phyloP scores from a whole-genome alignment of 2,888 invertebrate genomes.

The Brachylomia viminalis region DNA sequence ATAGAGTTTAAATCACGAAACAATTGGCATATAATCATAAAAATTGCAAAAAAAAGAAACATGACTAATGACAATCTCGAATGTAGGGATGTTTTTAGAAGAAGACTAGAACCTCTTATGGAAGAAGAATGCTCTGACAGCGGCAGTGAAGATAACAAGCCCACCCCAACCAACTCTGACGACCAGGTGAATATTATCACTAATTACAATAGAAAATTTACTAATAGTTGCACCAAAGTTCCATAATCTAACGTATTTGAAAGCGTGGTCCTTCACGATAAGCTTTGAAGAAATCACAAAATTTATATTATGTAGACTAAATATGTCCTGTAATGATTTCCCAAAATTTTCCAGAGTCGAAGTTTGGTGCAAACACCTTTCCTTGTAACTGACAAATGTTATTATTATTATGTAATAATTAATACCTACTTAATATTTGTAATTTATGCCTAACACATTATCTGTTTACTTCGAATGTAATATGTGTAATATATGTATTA shows the following conservation, averaged over 20 bases:
- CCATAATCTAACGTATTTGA: slow-evolving; percentile 28
- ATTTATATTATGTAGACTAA: not conserved
- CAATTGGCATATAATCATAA: slow-evolving; percentile 1
- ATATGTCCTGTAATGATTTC: slow-evolving; percentile 38
- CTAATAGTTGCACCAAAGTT: slow-evolving; percentile 64
- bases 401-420: slow-evolving; percentile 43
- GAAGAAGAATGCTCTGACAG: slow-evolving; percentile 95
- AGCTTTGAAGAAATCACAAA: slow-evolving; percentile 8
- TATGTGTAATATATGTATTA: slow-evolving; percentile 36
- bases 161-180: slow-evolving; percentile 87
- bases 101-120: slow-evolving; percentile 95
- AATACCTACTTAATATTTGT: slow-evolving; percentile 51
- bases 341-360: slow-evolving; percentile 48
- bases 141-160: slow-evolving; percentile 86
- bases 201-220: slow-evolving; percentile 31
- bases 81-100: slow-evolving; percentile 90
- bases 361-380: slow-evolving; percentile 63
- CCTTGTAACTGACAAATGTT: slow-evolving; percentile 26
- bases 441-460: slow-evolving; percentile 40
- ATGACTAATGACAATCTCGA: slow-evolving; percentile 49
- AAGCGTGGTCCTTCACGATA: slow-evolving; percentile 17
- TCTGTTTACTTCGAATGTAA: slow-evolving; percentile 48
- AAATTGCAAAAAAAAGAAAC: slow-evolving; percentile 16
- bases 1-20: not conserved
- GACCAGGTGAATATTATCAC: slow-evolving; percentile 88